Evolutionary conservation across 1,140 invertebrate species (phyloP).

Genomic region (Bombus fervidus): DNA sequence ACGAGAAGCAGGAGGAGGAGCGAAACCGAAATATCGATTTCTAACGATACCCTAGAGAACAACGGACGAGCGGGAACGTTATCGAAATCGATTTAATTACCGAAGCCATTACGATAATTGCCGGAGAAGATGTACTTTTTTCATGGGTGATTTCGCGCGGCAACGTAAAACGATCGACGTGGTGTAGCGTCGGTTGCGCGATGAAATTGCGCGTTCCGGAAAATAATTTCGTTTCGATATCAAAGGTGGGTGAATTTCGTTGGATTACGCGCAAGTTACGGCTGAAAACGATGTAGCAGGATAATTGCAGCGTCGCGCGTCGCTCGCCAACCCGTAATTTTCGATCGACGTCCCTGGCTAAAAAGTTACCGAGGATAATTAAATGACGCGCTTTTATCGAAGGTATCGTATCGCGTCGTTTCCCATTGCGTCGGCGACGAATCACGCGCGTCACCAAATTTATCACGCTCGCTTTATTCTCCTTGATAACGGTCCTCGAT

Average conservation of each 20-base stretch:
- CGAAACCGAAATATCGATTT: slow-evolving; percentile 10
- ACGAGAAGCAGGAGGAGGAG: not conserved
- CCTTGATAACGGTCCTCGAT: slow-evolving; percentile 5
- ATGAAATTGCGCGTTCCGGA: not conserved
- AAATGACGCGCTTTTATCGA: not conserved
- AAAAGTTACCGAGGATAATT: not conserved
- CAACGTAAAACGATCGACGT: not conserved
- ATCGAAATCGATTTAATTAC: slow-evolving; percentile 43
- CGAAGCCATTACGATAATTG: slow-evolving; percentile 33
- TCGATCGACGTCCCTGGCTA: not conserved
- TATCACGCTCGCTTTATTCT: not conserved
- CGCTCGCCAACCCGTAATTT: not conserved
- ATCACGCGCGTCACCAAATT: not conserved
- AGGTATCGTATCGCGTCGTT: not conserved
- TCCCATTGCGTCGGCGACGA: not conserved
- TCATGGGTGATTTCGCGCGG: not conserved
- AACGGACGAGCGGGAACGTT: not conserved
- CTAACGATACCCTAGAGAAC: slow-evolving; percentile 2
- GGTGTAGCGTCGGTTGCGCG: not conserved
- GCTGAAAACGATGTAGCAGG: not conserved
- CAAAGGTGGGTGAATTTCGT: not conserved
- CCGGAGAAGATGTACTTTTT: slow-evolving; percentile 3
- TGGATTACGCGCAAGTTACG: not conserved
- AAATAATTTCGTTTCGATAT: slow-evolving; percentile 24
- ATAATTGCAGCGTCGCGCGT: not conserved